Evolutionary conservation across 1,140 invertebrate species (phyloP).

Genomic region (Macrostomum lignano): DNA sequence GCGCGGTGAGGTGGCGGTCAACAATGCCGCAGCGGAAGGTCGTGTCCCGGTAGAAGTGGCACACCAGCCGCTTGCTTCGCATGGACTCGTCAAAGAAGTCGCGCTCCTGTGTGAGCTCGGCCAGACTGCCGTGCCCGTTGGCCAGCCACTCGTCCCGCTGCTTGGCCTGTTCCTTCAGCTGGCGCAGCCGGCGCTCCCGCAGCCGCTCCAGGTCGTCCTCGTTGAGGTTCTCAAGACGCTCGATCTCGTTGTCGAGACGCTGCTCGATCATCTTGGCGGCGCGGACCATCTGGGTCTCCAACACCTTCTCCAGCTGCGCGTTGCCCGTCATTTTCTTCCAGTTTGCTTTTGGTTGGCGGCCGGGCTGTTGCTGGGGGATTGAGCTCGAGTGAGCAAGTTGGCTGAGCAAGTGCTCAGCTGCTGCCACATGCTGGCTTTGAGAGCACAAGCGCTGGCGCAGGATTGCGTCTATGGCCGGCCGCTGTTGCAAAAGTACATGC

Average conservation of each 20-base stretch:
- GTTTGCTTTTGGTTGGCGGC: too few relatives aligned
- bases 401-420: too few relatives aligned
- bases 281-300: slow-evolving; percentile 38
- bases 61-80: slow-evolving; percentile 63
- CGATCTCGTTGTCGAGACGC: slow-evolving; percentile 31
- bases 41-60: slow-evolving; percentile 48
- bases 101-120: slow-evolving; percentile 59
- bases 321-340: too few relatives aligned
- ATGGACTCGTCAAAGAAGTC: slow-evolving; percentile 71
- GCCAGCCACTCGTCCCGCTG: slow-evolving; percentile 46
- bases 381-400: too few relatives aligned
- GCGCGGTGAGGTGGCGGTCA: slow-evolving; percentile 59
- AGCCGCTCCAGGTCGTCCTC: slow-evolving; percentile 55
- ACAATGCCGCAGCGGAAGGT: slow-evolving; percentile 49
- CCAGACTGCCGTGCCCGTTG: slow-evolving; percentile 64
- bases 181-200: slow-evolving; percentile 43
- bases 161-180: slow-evolving; percentile 51
- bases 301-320: too few relatives aligned
- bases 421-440: too few relatives aligned
- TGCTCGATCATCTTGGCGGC: slow-evolving; percentile 47
- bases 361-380: too few relatives aligned
- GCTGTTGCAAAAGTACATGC: too few relatives aligned
- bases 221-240: slow-evolving; percentile 48
- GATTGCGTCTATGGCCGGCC: too few relatives aligned
- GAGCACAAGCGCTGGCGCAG: too few relatives aligned